A percentile compares a stretch with the other conserved stretches of the same genome.
Conservation (phyloP, 1,140 invertebrate species). For the Sinella curviseta region DNA sequence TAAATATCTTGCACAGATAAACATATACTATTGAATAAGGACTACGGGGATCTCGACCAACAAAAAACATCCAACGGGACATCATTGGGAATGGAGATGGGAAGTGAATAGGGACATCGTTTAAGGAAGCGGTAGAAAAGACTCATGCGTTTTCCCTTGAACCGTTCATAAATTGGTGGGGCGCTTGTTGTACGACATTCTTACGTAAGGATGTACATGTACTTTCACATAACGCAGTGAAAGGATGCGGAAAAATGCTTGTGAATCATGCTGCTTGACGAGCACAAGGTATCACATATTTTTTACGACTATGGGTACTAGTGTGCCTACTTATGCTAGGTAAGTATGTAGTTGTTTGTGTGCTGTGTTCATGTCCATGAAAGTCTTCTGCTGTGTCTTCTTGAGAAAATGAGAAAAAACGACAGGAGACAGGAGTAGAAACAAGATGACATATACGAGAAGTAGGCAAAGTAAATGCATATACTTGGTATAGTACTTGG, state of each 20-base stretch:
- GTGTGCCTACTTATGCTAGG: too few species aligned
- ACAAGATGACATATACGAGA: background rate
- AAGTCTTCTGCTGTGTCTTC: too few species aligned
- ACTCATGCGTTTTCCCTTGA: too few species aligned
- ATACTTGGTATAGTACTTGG: too few species aligned
- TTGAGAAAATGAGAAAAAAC: slow-evolving; percentile 11
- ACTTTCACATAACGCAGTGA: background rate
- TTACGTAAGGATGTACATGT: too few species aligned
- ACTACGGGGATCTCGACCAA: background rate
- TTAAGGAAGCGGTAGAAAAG: too few species aligned
- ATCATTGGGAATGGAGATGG: background rate
- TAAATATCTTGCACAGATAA: background rate
- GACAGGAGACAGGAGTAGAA: slow-evolving; percentile 5
- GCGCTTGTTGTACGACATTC: too few species aligned
- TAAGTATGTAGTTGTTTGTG: background rate
- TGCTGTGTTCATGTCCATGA: background rate
- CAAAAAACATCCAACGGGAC: background rate
- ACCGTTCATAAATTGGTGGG: too few species aligned
- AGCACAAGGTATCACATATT: background rate
- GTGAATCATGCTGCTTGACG: slow-evolving; percentile 15
- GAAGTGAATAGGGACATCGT: too few species aligned
- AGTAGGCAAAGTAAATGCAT: background rate
- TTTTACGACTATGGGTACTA: background rate
- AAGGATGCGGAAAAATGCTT: slow-evolving; percentile 15
- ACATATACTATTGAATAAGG: background rate